These are phyloP conservation scores for Ceryle rudis DNA, from an alignment of 2,797 vertebrate genomes.

Conservation along the genomic window DNA sequence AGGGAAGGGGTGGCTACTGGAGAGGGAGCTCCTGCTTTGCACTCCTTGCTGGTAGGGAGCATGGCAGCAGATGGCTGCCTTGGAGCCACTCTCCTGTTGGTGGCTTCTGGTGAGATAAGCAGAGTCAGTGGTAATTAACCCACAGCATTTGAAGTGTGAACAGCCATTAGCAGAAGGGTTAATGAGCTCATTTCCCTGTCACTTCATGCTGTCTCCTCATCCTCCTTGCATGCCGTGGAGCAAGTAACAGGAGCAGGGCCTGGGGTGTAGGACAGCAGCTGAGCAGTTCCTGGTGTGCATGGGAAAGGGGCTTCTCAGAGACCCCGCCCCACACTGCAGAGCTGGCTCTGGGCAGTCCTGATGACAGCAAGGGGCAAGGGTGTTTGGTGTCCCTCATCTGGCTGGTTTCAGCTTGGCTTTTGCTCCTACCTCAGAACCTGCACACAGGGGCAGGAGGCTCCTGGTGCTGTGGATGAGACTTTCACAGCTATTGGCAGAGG, in stretches of 20 bases:
- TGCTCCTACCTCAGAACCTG: background rate
- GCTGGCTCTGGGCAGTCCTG: rapidly evolving
- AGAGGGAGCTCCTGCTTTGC: background rate
- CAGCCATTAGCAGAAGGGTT: constrained; percentile 67
- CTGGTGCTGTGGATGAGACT: background rate
- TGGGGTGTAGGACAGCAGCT: rapidly evolving
- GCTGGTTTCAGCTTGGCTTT: background rate
- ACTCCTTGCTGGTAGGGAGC: background rate
- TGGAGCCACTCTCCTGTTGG: background rate
- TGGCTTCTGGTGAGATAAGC: constrained; percentile 70
- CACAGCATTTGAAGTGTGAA: constrained; percentile 48
- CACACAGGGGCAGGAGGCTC: background rate
- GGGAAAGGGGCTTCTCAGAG: background rate
- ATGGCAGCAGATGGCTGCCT: constrained; percentile 28
- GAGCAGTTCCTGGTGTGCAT: background rate
- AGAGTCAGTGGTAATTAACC: constrained; percentile 75
- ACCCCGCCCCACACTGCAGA: background rate
- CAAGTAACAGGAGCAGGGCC: constrained; percentile 1
- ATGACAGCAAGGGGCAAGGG: background rate
- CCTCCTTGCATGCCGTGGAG: background rate
- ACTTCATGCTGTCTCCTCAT: constrained; percentile 29
- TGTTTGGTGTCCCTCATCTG: background rate
- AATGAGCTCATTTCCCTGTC: constrained; percentile 67
- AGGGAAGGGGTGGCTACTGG: background rate
- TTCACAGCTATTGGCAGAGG: background rate